Evolutionary conservation across 2,113 vertebrate species (phyloP).

Genomic region (Xenotilapia leptura): DNA sequence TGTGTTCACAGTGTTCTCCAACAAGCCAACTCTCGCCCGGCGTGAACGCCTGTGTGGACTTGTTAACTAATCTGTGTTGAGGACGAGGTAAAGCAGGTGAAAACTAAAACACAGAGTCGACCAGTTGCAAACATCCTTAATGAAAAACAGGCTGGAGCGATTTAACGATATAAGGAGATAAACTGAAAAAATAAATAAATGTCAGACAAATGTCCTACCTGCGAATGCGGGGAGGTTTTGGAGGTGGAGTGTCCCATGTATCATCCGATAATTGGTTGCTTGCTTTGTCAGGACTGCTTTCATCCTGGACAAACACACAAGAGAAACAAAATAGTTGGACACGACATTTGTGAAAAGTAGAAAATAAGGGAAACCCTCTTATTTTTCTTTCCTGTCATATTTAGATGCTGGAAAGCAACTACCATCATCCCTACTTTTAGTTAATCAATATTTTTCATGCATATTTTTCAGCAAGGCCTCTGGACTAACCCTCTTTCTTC

Average conservation of each 20-base stretch:
- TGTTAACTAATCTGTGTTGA: slow-evolving; percentile 3
- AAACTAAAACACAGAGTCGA: neutral
- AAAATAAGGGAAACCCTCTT: neutral
- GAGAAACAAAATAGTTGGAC: neutral
- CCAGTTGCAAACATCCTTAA: neutral
- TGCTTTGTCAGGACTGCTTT: slow-evolving; percentile 81
- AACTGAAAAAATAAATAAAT: neutral
- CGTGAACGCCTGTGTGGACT: neutral
- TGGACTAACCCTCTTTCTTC: neutral
- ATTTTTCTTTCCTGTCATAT: neutral
- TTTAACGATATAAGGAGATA: neutral
- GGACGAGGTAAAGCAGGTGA: neutral
- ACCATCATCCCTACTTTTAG: neutral
- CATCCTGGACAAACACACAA: slow-evolving; percentile 72
- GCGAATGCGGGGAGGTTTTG: slow-evolving; percentile 92
- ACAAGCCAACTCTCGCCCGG: neutral
- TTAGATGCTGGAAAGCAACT: neutral
- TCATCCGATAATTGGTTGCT: slow-evolving; percentile 76
- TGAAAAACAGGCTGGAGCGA: neutral
- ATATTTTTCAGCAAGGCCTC: neutral
- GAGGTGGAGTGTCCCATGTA: slow-evolving; percentile 88
- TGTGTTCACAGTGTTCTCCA: neutral
- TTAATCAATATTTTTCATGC: neutral
- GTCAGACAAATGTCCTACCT: slow-evolving; percentile 67
- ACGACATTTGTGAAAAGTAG: neutral